Evolutionary conservation across 1,140 invertebrate genomes (phyloP).

Genomic region (Apis laboriosa): DNA sequence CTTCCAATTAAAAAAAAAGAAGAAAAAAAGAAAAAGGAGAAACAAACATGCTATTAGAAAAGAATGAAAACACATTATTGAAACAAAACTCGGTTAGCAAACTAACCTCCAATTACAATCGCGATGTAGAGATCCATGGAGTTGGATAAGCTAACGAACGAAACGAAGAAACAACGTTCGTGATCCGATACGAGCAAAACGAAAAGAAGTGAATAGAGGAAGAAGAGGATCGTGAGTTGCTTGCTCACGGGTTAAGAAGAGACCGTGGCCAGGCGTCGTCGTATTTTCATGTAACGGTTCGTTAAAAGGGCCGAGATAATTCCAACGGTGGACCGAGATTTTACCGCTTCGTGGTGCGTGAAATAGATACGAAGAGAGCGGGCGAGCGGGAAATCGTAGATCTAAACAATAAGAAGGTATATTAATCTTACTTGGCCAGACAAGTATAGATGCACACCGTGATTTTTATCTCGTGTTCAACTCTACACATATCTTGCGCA

Average conservation of each 20-base stretch:
- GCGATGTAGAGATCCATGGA: not conserved
- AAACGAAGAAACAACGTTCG: not conserved
- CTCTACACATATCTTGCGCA: constrained; percentile 30
- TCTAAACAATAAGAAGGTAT: constrained; percentile 57
- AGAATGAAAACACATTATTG: not conserved
- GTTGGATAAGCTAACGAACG: not conserved
- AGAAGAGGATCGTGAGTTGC: not conserved
- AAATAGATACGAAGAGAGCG: constrained; percentile 38
- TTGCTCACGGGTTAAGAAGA: not conserved
- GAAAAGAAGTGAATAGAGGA: too few relatives aligned
- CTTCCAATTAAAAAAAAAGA: too few relatives aligned
- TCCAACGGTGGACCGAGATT: constrained; percentile 21
- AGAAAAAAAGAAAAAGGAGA: not conserved
- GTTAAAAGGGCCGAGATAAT: constrained; percentile 4
- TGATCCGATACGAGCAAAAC: not conserved
- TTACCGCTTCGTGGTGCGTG: constrained; percentile 41
- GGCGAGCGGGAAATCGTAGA: constrained; percentile 13
- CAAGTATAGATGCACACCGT: constrained; percentile 34
- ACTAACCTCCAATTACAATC: constrained; percentile 14
- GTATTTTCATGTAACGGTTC: constrained; percentile 39
- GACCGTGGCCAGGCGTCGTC: not conserved
- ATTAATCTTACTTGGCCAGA: constrained; percentile 40
- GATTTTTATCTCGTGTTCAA: constrained; percentile 21
- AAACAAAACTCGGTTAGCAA: constrained; percentile 2
- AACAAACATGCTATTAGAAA: not conserved